A percentile compares a stretch with the other conserved stretches of the same genome.
phyloP scores from a whole-genome alignment of 1,140 invertebrate species.

The Chionoecetes opilio region DNA sequence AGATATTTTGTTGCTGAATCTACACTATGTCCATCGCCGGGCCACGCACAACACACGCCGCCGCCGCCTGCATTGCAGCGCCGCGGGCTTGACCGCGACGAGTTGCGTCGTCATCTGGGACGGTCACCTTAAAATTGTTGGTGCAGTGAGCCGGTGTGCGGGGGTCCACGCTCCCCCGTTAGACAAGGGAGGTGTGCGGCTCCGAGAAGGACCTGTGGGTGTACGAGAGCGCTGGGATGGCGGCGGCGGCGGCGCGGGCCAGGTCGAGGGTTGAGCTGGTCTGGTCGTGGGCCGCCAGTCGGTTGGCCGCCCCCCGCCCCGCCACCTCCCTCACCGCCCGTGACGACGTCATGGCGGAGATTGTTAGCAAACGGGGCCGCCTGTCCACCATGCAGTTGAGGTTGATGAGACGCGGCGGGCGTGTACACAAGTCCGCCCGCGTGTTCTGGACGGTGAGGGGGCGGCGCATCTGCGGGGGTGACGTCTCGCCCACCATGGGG shows the following conservation, averaged over 20 bases:
- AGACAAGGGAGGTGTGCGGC: slow-evolving; percentile 67
- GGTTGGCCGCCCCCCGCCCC: slow-evolving; percentile 66
- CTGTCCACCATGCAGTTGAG: slow-evolving; percentile 70
- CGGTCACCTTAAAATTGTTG: background rate
- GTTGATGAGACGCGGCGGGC: slow-evolving; percentile 59
- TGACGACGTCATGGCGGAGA: slow-evolving; percentile 71
- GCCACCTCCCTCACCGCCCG: slow-evolving; percentile 50
- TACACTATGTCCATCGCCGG: slow-evolving; percentile 22
- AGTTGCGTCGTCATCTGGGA: background rate
- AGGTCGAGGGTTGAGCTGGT: slow-evolving; percentile 69
- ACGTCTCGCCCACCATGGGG: slow-evolving; percentile 39
- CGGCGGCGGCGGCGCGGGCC: slow-evolving; percentile 67
- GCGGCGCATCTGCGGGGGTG: slow-evolving; percentile 48
- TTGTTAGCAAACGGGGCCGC: slow-evolving; percentile 64
- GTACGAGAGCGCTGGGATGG: slow-evolving; percentile 61
- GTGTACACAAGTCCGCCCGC: slow-evolving; percentile 45
- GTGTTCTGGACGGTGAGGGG: slow-evolving; percentile 57
- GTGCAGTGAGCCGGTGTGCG: background rate
- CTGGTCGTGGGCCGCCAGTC: slow-evolving; percentile 70
- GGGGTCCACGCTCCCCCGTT: background rate
- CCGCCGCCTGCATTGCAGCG: background rate
- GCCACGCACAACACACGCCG: slow-evolving; percentile 13
- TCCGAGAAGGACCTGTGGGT: slow-evolving; percentile 70
- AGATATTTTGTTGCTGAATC: slow-evolving; percentile 1
- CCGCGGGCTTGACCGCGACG: background rate